Base-by-base conservation (phyloP, 2,797 vertebrate genomes). In the Taenioides sp. region DNA sequence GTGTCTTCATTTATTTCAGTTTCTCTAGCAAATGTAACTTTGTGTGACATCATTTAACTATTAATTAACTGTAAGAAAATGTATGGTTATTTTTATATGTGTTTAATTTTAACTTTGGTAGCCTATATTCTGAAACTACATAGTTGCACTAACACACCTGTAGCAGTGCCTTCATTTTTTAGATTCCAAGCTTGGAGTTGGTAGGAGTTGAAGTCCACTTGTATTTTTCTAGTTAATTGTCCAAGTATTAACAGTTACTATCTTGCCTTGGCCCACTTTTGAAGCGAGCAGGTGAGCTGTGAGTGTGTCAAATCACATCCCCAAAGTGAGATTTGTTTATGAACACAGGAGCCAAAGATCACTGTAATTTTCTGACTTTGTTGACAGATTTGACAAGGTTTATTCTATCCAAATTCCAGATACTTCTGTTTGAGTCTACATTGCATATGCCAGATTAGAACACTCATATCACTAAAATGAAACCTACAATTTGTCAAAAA, bases 201-300 rank as follows among this genome's bases (percentile, higher is more conserved):
- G 23, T 27, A 50, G 64, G 60, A 1, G 11, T 43, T 66, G 61
- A 52, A n/a, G 79, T 84, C 27, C 72, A 76, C 31, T 52, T 74
- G 57, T 72, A 0, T 77, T 88, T 87, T 78, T 28, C 70, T 76
- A 82, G 81, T 55, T 62, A 57, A 28, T 40, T 20, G 18, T 84
- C 84, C 80, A 81, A 34, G 69, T 83, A 70, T 77, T 49, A 37
- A 47, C 55, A 71, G 27, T 80, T 68, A 77, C 67, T 37, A 57
- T 81, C 61, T 58, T 47, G 59, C 0, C 9, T 59, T 84, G 79
- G 72, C 77, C 58, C 28, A 28, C 60, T 23, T 23, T 76, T 82
- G 80, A n/a, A 83, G 85, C 83, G 78, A 87, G 64, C 62, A 70
- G 58, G 60, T 50, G 40, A 14, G 64, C 34, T n/a, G n/a, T n/a